phyloP scores from a whole-genome alignment of 2,113 vertebrate genomes.

The Dinomys branickii region DNA sequence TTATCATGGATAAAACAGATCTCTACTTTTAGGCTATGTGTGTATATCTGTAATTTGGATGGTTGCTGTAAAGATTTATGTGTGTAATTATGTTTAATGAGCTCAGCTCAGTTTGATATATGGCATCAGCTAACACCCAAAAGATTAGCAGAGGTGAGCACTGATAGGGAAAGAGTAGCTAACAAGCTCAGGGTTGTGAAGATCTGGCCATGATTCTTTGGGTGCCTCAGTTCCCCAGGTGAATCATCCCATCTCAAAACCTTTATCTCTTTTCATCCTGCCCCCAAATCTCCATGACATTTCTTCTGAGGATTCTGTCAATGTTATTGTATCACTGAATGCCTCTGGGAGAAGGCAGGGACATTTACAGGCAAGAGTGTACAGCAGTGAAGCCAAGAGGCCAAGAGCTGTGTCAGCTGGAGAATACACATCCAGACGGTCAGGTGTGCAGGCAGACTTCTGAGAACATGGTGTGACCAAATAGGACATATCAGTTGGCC shows the following conservation, averaged over 20 bases:
- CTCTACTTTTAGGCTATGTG: neutral
- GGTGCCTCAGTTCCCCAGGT: neutral
- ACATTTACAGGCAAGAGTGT: neutral
- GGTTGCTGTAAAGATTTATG: neutral
- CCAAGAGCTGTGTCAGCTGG: neutral
- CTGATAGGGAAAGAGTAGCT: neutral
- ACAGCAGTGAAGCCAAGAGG: neutral
- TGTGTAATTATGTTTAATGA: conserved; percentile 57
- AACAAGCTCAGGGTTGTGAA: neutral
- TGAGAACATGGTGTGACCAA: neutral
- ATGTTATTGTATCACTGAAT: neutral
- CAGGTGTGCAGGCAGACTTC: neutral
- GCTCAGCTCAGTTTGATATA: conserved; percentile 9
- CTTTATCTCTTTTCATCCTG: neutral
- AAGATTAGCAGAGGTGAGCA: conserved; percentile 6
- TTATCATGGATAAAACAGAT: conserved; percentile 44
- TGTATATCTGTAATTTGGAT: neutral
- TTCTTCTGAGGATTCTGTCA: neutral
- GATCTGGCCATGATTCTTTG: neutral
- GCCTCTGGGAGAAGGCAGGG: neutral
- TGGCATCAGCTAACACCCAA: neutral
- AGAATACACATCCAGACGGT: neutral
- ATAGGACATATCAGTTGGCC: neutral
- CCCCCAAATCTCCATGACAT: neutral
- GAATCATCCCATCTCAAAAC: neutral